Conservation (phyloP, 2,888 invertebrate species). For the Andrena flavipes region DNA sequence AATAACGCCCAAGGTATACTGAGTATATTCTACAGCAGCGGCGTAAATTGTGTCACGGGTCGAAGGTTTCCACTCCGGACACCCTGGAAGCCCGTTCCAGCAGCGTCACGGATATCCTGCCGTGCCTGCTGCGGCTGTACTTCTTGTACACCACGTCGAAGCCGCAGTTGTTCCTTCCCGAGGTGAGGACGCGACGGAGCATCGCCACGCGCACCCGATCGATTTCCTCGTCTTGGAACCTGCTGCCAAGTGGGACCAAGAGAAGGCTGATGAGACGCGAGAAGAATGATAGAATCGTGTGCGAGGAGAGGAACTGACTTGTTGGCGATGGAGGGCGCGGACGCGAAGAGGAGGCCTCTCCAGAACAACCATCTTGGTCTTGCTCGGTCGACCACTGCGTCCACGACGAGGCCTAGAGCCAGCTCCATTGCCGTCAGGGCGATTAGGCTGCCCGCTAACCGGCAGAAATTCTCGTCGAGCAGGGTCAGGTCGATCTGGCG, state of each 20-base stretch:
- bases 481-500: conserved; percentile 76
- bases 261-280: neutral
- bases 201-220: conserved; percentile 52
- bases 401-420: conserved; percentile 61
- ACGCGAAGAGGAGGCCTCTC: conserved; percentile 40
- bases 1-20: neutral
- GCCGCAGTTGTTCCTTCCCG: conserved; percentile 30
- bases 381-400: conserved; percentile 8
- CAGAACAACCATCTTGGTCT: conserved; percentile 61
- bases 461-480: conserved; percentile 68
- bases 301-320: conserved; percentile 17
- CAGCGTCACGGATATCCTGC: conserved; percentile 64
- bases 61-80: neutral
- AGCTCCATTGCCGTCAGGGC: conserved; percentile 66
- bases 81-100: conserved; percentile 32
- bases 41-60: conserved; percentile 5
- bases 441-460: conserved; percentile 60
- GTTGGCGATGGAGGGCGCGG: rapidly evolving
- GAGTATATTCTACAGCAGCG: neutral
- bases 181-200: conserved; percentile 54
- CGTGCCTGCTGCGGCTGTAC: conserved; percentile 69
- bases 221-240: conserved; percentile 62
- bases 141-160: conserved; percentile 72
- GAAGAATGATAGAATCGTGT: neutral
- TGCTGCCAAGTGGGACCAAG: conserved; percentile 22